These are phyloP conservation scores for Eristalis pertinax DNA, from an alignment of 2,888 invertebrate species.

Conservation along the genomic window DNA sequence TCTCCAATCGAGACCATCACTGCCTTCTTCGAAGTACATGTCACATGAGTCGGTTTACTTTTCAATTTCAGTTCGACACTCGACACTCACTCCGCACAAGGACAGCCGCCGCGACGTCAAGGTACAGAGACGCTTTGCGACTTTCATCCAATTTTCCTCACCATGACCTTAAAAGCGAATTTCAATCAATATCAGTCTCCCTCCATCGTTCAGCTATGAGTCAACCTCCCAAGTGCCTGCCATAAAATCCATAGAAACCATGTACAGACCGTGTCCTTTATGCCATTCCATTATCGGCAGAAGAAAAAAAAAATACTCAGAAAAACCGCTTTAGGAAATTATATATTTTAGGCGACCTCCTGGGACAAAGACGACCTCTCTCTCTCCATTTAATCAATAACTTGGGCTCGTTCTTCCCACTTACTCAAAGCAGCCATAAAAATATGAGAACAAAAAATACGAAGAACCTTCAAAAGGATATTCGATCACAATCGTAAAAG, in stretches of 20 bases:
- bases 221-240: background rate
- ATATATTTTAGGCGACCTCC: background rate
- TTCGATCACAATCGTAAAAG: conserved; percentile 26
- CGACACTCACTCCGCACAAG: too few relatives aligned
- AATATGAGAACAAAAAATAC: background rate
- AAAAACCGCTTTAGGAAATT: conserved; percentile 19
- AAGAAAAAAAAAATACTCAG: background rate
- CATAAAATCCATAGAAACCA: background rate
- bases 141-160: background rate
- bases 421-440: background rate
- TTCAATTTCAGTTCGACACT: too few relatives aligned
- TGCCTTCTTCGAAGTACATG: too few relatives aligned
- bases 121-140: background rate
- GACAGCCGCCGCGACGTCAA: too few relatives aligned
- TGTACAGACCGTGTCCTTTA: background rate
- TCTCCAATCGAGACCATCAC: too few relatives aligned
- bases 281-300: background rate
- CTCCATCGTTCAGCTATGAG: background rate
- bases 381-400: conserved; percentile 16
- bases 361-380: background rate
- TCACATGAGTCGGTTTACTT: too few relatives aligned
- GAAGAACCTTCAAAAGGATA: conserved; percentile 23
- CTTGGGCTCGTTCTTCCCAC: background rate
- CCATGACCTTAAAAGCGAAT: background rate
- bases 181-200: background rate